Conservation (phyloP, 2,888 invertebrate species). For the Hydrotaea diabolus region DNA sequence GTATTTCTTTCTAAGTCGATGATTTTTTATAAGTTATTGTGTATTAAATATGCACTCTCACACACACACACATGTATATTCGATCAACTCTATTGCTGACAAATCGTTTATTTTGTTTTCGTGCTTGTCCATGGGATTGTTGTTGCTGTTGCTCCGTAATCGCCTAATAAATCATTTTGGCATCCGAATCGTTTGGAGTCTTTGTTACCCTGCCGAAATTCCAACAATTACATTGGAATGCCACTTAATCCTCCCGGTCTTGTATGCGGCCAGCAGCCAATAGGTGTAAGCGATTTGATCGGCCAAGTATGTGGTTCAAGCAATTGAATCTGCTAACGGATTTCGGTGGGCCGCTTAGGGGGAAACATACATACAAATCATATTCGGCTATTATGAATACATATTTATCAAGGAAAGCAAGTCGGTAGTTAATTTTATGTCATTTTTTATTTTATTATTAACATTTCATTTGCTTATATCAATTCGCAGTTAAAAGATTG, state of each 20-base stretch:
- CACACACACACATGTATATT: background rate
- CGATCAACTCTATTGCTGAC: background rate
- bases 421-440: conserved; percentile 23
- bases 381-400: background rate
- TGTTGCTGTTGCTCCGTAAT: background rate
- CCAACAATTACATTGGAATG: background rate
- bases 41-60: background rate
- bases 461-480: conserved; percentile 3
- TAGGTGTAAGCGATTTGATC: background rate
- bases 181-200: background rate
- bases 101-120: background rate
- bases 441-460: background rate
- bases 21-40: background rate
- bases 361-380: no score
- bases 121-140: background rate
- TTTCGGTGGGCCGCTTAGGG: no score
- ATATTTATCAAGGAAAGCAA: conserved; percentile 5
- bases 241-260: background rate
- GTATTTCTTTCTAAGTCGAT: background rate
- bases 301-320: background rate
- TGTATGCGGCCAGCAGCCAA: background rate
- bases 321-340: no score
- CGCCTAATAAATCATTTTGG: background rate
- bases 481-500: conserved; percentile 18
- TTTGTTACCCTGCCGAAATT: background rate